phyloP scores from a whole-genome alignment of 2,888 invertebrate genomes.

The Agrochola circellaris region DNA sequence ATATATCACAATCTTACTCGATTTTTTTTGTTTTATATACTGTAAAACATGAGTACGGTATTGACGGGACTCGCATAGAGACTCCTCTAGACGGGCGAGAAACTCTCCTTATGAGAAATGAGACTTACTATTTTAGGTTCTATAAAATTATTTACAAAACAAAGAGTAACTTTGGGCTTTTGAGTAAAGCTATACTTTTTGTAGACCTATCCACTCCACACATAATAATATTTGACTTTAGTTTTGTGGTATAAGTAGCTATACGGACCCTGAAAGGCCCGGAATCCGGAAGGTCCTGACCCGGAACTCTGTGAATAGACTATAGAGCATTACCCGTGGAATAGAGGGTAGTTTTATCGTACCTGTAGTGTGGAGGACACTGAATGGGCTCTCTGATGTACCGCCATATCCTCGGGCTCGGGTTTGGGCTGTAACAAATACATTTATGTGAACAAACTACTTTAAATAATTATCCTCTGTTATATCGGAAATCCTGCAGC shows the following conservation, averaged over 20 bases:
- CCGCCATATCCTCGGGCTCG: slow-evolving; percentile 87
- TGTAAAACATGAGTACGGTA: background rate
- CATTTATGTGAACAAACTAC: background rate
- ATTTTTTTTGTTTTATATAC: background rate
- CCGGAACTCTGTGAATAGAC: slow-evolving; percentile 23
- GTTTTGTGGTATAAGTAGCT: background rate
- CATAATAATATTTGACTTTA: background rate
- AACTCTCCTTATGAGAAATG: background rate
- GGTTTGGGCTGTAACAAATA: slow-evolving; percentile 84
- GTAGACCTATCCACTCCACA: background rate
- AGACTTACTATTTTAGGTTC: background rate
- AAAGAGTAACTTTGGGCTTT: background rate
- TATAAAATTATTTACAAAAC: background rate
- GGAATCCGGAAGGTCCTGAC: background rate
- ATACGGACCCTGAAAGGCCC: background rate
- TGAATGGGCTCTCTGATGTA: slow-evolving; percentile 92
- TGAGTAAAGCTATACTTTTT: background rate
- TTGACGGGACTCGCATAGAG: background rate
- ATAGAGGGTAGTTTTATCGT: slow-evolving; percentile 41
- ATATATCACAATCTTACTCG: no score
- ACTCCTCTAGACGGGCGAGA: background rate
- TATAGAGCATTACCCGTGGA: background rate
- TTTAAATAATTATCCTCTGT: no score
- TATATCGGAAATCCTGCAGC: no score
- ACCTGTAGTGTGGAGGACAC: slow-evolving; percentile 90